Percentiles rank a stretch among this genome's conserved stretches.
Evolutionary conservation across 2,797 vertebrate species (phyloP).

Genomic region (Novumbra hubbsi): DNA sequence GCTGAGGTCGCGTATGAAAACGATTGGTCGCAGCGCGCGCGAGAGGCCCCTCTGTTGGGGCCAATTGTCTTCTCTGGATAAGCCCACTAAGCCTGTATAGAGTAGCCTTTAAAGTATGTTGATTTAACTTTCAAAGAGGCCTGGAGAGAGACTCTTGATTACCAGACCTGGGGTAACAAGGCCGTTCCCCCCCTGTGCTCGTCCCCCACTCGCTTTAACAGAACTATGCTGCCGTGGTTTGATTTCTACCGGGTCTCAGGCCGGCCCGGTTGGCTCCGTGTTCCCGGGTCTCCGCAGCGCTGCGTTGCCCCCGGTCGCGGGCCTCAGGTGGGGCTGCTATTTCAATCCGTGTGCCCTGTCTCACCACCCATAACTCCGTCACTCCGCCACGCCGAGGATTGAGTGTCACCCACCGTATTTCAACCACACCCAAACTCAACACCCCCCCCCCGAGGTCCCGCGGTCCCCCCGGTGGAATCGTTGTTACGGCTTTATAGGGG

Average conservation of each 20-base stretch:
- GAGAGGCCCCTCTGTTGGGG: conserved; percentile 10
- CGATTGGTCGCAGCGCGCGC: conserved; percentile 1
- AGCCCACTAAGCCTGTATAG: neutral
- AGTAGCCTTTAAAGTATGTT: conserved; percentile 12
- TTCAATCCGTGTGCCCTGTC: conserved; percentile 21
- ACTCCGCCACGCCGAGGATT: conserved; percentile 33
- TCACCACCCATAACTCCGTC: conserved; percentile 49
- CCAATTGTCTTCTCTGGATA: neutral
- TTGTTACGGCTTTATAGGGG: conserved; percentile 17
- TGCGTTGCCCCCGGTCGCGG: neutral
- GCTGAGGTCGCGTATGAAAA: conserved; percentile 39
- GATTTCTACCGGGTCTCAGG: neutral
- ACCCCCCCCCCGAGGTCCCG: conserved; percentile 20
- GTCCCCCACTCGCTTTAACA: neutral
- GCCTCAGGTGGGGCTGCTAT: neutral
- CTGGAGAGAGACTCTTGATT: conserved; percentile 6
- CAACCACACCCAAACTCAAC: conserved; percentile 54
- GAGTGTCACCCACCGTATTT: conserved; percentile 21
- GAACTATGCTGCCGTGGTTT: neutral
- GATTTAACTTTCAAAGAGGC: conserved; percentile 20
- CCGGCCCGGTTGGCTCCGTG: neutral
- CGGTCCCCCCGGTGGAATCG: conserved; percentile 45
- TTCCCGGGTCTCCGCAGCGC: neutral
- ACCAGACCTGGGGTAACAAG: neutral
- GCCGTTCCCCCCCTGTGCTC: neutral